phyloP scores from a whole-genome alignment of 2,113 vertebrate genomes.

The Stigmatopora nigra region DNA sequence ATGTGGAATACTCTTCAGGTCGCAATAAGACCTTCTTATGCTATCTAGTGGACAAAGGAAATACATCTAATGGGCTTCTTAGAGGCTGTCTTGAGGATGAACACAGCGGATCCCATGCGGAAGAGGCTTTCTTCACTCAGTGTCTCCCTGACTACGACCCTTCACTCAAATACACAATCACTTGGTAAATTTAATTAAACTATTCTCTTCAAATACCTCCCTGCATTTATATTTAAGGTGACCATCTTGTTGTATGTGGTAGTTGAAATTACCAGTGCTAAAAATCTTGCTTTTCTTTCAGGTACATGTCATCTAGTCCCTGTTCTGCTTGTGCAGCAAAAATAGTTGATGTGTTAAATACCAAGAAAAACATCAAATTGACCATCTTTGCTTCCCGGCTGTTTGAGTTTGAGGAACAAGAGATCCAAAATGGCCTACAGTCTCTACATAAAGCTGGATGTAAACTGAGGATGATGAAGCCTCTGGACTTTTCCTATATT shows the following conservation, averaged over 20 bases:
- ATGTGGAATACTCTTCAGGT: conserved; percentile 94
- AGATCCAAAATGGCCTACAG: conserved; percentile 77
- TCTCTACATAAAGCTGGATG: conserved; percentile 78
- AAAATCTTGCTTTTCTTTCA: conserved; percentile 53
- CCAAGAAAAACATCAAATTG: conserved; percentile 72
- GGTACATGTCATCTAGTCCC: conserved; percentile 91
- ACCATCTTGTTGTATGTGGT: no score
- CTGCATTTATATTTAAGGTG: not conserved
- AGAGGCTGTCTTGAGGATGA: conserved; percentile 89
- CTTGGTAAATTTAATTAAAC: conserved; percentile 67
- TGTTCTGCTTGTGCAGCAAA: conserved; percentile 75
- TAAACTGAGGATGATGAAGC: conserved; percentile 88
- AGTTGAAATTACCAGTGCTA: not conserved
- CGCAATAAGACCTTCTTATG: conserved; percentile 92
- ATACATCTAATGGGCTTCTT: conserved; percentile 55
- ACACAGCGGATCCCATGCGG: conserved; percentile 75
- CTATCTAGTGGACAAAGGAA: conserved; percentile 78
- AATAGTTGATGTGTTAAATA: conserved; percentile 70
- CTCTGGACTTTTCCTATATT: conserved; percentile 85
- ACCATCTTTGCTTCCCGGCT: conserved; percentile 79
- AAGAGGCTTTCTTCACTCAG: conserved; percentile 83
- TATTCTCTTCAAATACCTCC: not conserved
- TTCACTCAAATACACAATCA: conserved; percentile 69
- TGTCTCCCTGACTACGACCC: conserved; percentile 72
- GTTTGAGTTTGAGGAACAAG: conserved; percentile 89